Evolutionary conservation across 2,113 vertebrate genomes (phyloP).

Genomic region (Neodon shergylaensis): DNA sequence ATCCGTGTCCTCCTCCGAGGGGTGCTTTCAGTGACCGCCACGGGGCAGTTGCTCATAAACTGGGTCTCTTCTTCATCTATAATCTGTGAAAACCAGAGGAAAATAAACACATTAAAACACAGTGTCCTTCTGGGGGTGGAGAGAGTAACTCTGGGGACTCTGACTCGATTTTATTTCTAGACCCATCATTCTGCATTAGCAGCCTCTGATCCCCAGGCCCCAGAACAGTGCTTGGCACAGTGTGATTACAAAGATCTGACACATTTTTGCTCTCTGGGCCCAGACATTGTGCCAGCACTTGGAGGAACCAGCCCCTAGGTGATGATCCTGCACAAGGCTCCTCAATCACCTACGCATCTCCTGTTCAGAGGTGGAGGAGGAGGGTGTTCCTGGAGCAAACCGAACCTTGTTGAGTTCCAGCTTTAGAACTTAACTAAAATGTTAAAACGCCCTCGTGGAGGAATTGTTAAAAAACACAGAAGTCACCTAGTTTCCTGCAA

Average conservation of each 20-base stretch:
- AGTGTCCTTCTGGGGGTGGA: not conserved
- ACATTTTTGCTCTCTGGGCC: not conserved
- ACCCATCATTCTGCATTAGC: constrained; percentile 54
- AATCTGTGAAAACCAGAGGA: constrained; percentile 86
- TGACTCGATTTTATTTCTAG: constrained; percentile 60
- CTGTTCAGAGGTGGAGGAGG: not conserved
- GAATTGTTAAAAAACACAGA: not conserved
- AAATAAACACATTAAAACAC: constrained; percentile 63
- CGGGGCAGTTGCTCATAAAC: constrained; percentile 98
- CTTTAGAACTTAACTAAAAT: constrained; percentile 18
- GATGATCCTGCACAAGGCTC: constrained; percentile 49
- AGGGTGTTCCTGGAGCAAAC: not conserved
- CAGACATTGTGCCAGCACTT: constrained; percentile 14
- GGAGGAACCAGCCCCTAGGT: constrained; percentile 36
- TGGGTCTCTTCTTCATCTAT: constrained; percentile 99
- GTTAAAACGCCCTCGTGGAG: not conserved
- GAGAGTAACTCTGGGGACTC: not conserved
- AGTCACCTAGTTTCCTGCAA: not conserved
- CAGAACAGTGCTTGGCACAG: not conserved
- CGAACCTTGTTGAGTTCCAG: not conserved
- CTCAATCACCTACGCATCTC: not conserved
- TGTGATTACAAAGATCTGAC: not conserved
- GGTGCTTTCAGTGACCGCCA: constrained; percentile 97
- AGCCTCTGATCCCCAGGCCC: constrained; percentile 15
- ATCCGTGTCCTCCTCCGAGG: constrained; percentile 95